Conservation (phyloP, 2,888 invertebrate species). For the Diarsia dahlii region DNA sequence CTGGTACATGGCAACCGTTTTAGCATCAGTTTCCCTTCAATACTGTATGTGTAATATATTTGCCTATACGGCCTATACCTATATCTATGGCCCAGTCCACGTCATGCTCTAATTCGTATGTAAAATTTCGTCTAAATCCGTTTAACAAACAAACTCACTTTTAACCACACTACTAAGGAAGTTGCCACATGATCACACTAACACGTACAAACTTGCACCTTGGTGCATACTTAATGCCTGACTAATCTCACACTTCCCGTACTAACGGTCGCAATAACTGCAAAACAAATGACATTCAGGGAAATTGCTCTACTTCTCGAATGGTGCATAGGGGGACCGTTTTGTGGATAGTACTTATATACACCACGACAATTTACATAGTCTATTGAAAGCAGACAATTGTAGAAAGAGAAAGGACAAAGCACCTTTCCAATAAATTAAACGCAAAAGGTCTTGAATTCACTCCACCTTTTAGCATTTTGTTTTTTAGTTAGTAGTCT, state of each 20-base stretch:
- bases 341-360: conserved; percentile 4
- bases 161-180: not conserved
- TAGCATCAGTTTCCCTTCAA: too few relatives aligned
- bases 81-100: not conserved
- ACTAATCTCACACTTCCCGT: not conserved
- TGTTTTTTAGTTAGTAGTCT: not conserved
- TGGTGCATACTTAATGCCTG: not conserved
- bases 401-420: not conserved
- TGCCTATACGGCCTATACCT: too few relatives aligned
- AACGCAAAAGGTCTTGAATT: not conserved
- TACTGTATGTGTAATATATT: too few relatives aligned
- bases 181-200: not conserved
- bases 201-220: not conserved
- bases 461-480: not conserved
- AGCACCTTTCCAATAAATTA: not conserved
- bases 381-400: not conserved
- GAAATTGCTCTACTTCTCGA: not conserved
- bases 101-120: not conserved
- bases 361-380: not conserved
- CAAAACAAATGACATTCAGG: conserved; percentile 5
- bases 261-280: not conserved
- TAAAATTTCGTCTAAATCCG: not conserved
- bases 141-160: not conserved
- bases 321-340: not conserved
- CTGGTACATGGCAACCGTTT: too few relatives aligned